A percentile compares a stretch with the other conserved stretches of the same genome.
phyloP scores from a whole-genome alignment of 2,888 invertebrate species.

The Dichetophora obliterata region DNA sequence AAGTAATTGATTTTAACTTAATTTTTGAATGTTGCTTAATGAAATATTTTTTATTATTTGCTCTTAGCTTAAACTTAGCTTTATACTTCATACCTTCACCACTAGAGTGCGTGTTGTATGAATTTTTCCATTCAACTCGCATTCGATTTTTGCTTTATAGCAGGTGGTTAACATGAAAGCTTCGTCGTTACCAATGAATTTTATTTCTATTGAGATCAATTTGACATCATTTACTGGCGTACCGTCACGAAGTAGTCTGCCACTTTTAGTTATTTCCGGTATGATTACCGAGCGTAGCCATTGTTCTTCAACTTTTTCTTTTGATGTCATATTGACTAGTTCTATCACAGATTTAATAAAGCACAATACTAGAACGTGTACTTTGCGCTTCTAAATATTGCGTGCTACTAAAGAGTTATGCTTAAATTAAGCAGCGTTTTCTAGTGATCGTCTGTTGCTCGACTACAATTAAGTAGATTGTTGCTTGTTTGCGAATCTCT shows the following conservation, averaged over 20 bases:
- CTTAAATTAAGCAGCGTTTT: neutral
- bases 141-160: slow-evolving; percentile 57
- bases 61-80: neutral
- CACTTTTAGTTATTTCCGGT: slow-evolving; percentile 50
- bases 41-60: neutral
- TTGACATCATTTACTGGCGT: slow-evolving; percentile 43
- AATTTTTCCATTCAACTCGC: slow-evolving; percentile 49
- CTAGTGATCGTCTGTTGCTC: too few relatives aligned
- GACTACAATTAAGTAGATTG: too few relatives aligned
- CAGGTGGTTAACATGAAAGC: slow-evolving; percentile 64
- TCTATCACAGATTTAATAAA: too few relatives aligned
- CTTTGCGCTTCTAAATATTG: neutral
- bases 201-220: slow-evolving; percentile 51
- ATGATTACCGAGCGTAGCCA: slow-evolving; percentile 54
- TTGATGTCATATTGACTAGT: neutral
- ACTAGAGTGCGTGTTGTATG: slow-evolving; percentile 51
- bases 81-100: slow-evolving; percentile 58
- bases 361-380: too few relatives aligned
- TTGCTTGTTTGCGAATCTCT: too few relatives aligned
- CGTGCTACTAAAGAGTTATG: neutral
- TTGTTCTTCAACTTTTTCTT: slow-evolving; percentile 49
- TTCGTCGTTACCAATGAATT: slow-evolving; percentile 57
- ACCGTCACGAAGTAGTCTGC: slow-evolving; percentile 48
- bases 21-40: too few relatives aligned
- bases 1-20: too few relatives aligned